Conservation (phyloP, 2,797 vertebrate species). For the Poeciliopsis paucimaculata region DNA sequence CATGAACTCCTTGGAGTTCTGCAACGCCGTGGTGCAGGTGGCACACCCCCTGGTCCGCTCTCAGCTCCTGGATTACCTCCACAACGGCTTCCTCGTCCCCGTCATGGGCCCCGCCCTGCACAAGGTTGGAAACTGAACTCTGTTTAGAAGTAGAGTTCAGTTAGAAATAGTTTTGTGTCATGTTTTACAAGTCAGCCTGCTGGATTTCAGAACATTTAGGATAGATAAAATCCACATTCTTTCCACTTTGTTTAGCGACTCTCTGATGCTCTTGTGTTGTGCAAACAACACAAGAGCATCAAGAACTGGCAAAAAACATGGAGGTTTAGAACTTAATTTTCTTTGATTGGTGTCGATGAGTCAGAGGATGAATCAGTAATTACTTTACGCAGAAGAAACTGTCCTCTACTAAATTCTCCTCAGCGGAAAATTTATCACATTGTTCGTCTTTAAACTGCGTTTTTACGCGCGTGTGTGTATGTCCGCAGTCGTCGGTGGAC, state of each 20-base stretch:
- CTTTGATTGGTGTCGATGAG: neutral
- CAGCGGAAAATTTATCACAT: neutral
- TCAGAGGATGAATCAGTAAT: neutral
- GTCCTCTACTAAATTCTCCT: neutral
- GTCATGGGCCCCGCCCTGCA: slow-evolving; percentile 95
- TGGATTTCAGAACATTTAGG: neutral
- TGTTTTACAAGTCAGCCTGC: neutral
- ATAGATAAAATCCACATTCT: neutral
- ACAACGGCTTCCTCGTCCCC: slow-evolving; percentile 95
- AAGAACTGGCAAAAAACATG: neutral
- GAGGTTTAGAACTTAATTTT: neutral
- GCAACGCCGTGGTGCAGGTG: slow-evolving; percentile 95
- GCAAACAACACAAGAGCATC: too few relatives aligned
- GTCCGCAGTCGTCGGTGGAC: slow-evolving; percentile 89
- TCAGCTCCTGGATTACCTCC: slow-evolving; percentile 95
- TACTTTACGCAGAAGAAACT: neutral
- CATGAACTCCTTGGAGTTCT: slow-evolving; percentile 98
- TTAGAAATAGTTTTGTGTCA: neutral
- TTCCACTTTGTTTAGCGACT: neutral
- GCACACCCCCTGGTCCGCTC: slow-evolving; percentile 91
- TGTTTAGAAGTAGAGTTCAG: too few relatives aligned
- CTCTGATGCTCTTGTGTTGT: neutral
- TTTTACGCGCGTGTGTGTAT: slow-evolving; percentile 9
- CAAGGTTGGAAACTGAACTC: slow-evolving; percentile 71
- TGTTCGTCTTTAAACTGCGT: neutral